These are phyloP conservation scores for Capricornis sumatraensis DNA, from an alignment of 2,113 vertebrate genomes.

Conservation along the genomic window DNA sequence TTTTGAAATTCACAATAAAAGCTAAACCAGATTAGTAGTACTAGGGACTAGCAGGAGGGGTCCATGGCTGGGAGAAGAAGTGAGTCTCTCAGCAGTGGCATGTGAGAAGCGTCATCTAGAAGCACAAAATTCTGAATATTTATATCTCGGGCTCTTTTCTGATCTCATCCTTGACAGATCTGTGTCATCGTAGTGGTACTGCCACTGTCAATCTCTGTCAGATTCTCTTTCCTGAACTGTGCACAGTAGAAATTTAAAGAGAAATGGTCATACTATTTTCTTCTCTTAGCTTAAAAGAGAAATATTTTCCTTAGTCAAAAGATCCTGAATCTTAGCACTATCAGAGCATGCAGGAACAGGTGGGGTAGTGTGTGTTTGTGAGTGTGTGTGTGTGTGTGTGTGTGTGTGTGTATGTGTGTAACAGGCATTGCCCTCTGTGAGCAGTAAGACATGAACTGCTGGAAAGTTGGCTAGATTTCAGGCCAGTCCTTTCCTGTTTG, in stretches of 20 bases:
- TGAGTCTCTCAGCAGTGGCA: background rate
- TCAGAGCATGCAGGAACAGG: background rate
- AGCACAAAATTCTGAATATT: slow-evolving; percentile 26
- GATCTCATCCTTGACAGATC: slow-evolving; percentile 62
- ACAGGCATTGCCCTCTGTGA: background rate
- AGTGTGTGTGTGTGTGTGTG: background rate
- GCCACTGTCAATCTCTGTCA: slow-evolving; percentile 52
- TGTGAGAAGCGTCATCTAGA: background rate
- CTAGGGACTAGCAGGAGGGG: background rate
- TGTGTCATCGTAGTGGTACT: slow-evolving; percentile 40
- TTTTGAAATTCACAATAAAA: slow-evolving; percentile 48
- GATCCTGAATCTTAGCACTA: background rate
- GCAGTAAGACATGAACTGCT: accelerated
- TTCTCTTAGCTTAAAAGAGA: background rate
- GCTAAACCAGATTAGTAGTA: background rate
- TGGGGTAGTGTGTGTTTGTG: background rate
- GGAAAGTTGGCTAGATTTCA: background rate
- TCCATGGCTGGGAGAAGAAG: background rate
- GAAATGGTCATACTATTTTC: slow-evolving; percentile 32
- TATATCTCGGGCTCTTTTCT: slow-evolving; percentile 43
- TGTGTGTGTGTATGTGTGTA: no score
- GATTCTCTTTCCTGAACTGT: slow-evolving; percentile 2
- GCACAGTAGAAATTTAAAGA: slow-evolving; percentile 48
- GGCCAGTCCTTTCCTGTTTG: background rate
- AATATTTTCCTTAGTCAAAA: background rate